Percentiles rank a stretch among this genome's conserved stretches.
Conservation (phyloP, 2,888 invertebrate species). For the Vannuccia rotundouncinata region DNA sequence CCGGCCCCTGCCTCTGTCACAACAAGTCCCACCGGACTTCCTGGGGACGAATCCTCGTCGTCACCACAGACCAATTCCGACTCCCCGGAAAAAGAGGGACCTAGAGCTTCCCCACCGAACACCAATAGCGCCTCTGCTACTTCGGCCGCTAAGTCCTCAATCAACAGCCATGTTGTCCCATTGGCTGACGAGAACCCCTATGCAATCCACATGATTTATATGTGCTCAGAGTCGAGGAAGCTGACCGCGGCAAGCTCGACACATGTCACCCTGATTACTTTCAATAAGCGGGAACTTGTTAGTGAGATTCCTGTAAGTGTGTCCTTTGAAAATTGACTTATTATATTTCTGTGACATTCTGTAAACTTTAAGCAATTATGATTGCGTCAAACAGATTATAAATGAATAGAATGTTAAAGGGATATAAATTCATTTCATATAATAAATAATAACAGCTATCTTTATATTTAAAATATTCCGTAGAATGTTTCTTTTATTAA, state of each 20-base stretch:
- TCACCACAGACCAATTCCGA: background rate
- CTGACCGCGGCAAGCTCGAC: background rate
- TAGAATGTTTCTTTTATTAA: too few species aligned
- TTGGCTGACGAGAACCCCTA: conserved; percentile 16
- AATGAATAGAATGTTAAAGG: background rate
- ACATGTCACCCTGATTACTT: conserved; percentile 12
- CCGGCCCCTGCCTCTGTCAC: background rate
- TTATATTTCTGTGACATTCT: too few species aligned
- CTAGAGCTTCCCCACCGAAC: background rate
- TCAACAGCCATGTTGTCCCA: conserved; percentile 19
- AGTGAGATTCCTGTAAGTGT: conserved; percentile 27
- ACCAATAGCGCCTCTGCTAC: background rate
- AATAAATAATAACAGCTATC: too few species aligned
- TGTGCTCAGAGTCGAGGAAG: conserved; percentile 27
- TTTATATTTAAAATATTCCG: too few species aligned
- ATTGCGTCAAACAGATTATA: background rate
- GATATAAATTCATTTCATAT: too few species aligned
- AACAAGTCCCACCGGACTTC: background rate
- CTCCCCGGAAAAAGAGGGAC: background rate
- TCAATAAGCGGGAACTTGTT: conserved; percentile 25
- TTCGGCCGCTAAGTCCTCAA: background rate
- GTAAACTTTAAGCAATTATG: too few species aligned
- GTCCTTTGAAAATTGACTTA: too few species aligned
- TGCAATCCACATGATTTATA: conserved; percentile 25
- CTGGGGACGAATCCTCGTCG: background rate